Percentiles rank a stretch among this genome's conserved stretches.
Evolutionary conservation across 2,797 vertebrate genomes (phyloP).

Genomic region (Discoglossus pictus): DNA sequence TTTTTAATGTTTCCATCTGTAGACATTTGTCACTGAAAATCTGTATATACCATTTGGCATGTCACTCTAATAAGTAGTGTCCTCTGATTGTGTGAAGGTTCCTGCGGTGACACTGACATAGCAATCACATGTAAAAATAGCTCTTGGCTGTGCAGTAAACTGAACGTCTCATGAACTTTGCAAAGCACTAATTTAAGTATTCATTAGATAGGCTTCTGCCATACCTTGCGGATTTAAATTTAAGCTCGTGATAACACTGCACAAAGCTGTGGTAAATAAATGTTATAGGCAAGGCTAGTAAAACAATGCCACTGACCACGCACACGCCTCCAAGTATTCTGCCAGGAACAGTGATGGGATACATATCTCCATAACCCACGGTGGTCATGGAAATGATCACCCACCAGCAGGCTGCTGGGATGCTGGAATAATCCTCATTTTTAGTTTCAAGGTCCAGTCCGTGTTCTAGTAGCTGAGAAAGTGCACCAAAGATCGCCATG

Average conservation of each 20-base stretch:
- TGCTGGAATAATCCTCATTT: conserved; percentile 94
- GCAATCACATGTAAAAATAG: background rate
- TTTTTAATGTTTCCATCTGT: background rate
- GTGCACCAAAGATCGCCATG: conserved; percentile 98
- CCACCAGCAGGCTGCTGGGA: conserved; percentile 98
- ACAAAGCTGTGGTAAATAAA: conserved; percentile 99
- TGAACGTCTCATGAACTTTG: conserved; percentile 32
- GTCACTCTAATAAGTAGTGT: background rate
- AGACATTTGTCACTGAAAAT: background rate
- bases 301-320: conserved; percentile 96
- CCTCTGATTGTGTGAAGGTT: background rate
- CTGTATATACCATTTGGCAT: background rate
- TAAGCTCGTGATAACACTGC: conserved; percentile 97
- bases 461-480: conserved; percentile 95
- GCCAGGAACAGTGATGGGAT: conserved; percentile 92
- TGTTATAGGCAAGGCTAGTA: conserved; percentile 94
- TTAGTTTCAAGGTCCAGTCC: conserved; percentile 88
- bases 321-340: conserved; percentile 96
- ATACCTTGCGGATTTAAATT: conserved; percentile 88
- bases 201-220: conserved; percentile 86
- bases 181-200: conserved; percentile 77
- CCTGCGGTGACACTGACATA: background rate
- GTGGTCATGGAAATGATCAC: conserved; percentile 99
- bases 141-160: background rate
- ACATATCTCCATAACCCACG: conserved; percentile 97